Percentiles rank a stretch among this genome's conserved stretches.
These are phyloP conservation scores for Apodemus sylvaticus DNA, from an alignment of 2,113 vertebrate species.

Conservation along the genomic window DNA sequence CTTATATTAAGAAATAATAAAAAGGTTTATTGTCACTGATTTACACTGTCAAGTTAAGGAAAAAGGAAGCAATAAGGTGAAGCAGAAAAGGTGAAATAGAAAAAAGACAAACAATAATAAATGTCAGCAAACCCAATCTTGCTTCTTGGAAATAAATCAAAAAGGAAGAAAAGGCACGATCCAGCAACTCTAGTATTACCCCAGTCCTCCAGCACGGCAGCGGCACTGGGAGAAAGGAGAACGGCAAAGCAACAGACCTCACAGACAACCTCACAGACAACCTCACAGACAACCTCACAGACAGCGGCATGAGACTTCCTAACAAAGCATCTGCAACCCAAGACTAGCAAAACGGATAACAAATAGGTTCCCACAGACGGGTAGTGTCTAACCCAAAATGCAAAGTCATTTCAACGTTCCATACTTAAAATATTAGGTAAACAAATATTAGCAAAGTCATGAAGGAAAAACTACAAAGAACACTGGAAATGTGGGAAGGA, in stretches of 20 bases:
- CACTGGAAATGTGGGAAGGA: neutral
- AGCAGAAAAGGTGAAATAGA: neutral
- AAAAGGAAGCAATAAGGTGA: neutral
- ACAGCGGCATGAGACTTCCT: neutral
- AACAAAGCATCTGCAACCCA: neutral
- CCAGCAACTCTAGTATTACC: neutral
- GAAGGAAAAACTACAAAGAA: neutral
- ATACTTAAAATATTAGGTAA: neutral
- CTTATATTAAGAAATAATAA: neutral
- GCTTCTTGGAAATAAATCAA: neutral
- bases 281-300: neutral
- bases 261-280: too few species aligned
- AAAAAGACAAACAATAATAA: neutral
- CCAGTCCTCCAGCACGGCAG: neutral
- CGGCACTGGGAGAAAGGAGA: neutral
- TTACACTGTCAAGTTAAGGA: neutral
- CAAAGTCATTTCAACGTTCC: neutral
- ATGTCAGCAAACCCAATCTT: neutral
- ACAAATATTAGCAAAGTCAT: neutral
- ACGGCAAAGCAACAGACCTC: neutral
- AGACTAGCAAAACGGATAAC: neutral
- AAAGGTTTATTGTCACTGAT: neutral
- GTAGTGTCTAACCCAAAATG: neutral
- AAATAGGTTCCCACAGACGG: neutral
- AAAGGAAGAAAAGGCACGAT: neutral